Evolutionary conservation across 92 coral and sea anemone species (phyloP).

Genomic region (Actinostola sp.): DNA sequence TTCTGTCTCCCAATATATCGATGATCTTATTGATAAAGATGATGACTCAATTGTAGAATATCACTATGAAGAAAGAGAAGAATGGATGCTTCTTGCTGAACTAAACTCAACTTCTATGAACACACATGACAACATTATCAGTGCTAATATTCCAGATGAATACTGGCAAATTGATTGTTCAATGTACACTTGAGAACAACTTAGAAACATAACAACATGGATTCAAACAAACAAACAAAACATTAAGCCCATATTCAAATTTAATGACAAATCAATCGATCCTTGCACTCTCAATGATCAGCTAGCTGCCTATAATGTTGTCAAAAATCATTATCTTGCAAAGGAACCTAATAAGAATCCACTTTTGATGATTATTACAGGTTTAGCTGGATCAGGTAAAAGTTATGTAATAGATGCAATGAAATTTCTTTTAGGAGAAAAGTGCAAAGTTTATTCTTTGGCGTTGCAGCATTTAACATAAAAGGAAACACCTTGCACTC

Average conservation of each 20-base stretch:
- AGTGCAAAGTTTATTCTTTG: conserved; percentile 45
- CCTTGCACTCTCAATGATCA: too few relatives aligned
- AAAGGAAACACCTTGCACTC: conserved; percentile 57
- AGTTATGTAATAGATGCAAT: conserved; percentile 56
- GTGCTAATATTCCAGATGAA: not conserved
- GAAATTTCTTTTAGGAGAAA: not conserved
- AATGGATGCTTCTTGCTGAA: conserved; percentile 60
- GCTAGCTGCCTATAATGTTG: conserved; percentile 37
- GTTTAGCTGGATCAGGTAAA: conserved; percentile 59
- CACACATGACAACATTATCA: not conserved
- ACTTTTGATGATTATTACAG: conserved; percentile 42
- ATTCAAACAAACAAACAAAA: conserved; percentile 18
- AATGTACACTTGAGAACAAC: conserved; percentile 22
- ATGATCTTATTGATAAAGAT: conserved; percentile 2
- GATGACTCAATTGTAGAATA: not conserved
- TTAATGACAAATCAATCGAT: conserved; percentile 21
- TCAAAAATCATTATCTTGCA: conserved; percentile 33
- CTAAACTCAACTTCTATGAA: conserved; percentile 30
- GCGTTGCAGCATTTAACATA: conserved; percentile 44
- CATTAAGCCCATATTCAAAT: not conserved
- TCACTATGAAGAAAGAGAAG: conserved; percentile 36
- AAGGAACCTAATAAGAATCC: conserved; percentile 3
- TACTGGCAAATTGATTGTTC: not conserved
- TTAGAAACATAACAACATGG: conserved; percentile 60
- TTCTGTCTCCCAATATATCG: conserved; percentile 24